phyloP scores from a whole-genome alignment of 2,113 vertebrate species.

The Leptosomus discolor region DNA sequence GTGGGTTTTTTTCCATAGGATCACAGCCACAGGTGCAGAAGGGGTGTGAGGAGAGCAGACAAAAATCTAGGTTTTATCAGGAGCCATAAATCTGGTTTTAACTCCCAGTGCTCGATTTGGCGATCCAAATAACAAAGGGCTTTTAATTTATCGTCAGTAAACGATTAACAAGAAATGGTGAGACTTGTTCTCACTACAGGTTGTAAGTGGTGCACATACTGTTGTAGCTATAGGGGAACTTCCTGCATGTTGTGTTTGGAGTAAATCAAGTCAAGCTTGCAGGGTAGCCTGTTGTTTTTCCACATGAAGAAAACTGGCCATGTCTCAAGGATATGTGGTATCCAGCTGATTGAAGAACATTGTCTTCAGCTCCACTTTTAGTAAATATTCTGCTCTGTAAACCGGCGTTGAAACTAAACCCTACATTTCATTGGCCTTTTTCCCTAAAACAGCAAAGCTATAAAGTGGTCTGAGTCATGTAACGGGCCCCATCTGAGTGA shows the following conservation, averaged over 20 bases:
- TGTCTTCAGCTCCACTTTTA: background rate
- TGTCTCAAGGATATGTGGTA: background rate
- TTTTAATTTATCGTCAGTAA: background rate
- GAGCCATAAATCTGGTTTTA: background rate
- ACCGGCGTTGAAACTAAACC: background rate
- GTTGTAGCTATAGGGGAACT: background rate
- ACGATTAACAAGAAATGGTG: background rate
- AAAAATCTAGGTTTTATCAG: background rate
- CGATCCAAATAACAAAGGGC: background rate
- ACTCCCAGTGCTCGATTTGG: background rate
- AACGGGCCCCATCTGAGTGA: background rate
- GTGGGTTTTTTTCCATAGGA: background rate
- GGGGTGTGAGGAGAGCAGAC: background rate
- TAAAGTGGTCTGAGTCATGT: background rate
- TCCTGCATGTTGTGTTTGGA: background rate
- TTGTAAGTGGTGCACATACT: background rate
- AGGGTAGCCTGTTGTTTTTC: background rate
- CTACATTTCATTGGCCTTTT: background rate
- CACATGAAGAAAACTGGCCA: background rate
- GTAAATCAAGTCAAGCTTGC: background rate
- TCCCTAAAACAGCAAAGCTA: background rate
- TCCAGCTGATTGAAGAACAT: background rate
- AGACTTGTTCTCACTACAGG: background rate
- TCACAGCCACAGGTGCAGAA: background rate
- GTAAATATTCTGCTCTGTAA: background rate